Conservation (phyloP, 2,888 invertebrate genomes). For the Cataglyphis albicans region DNA sequence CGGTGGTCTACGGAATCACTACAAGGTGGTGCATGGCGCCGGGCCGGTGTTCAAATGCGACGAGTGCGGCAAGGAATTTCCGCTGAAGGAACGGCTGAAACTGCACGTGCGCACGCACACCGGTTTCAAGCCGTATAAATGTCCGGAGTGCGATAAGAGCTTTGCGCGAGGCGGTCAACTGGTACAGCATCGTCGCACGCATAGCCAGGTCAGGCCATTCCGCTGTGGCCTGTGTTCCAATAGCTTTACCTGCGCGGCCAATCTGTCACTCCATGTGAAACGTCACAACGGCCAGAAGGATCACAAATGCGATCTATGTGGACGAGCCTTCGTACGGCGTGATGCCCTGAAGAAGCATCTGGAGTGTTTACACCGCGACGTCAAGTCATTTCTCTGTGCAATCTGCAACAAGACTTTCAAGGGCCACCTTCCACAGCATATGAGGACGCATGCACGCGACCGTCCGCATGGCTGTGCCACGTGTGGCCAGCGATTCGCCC, state of each 20-base stretch:
- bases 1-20: slow-evolving; percentile 84
- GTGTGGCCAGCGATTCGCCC: slow-evolving; percentile 93
- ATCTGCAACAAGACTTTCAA: slow-evolving; percentile 93
- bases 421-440: slow-evolving; percentile 93
- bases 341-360: slow-evolving; percentile 92
- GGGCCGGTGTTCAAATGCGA: slow-evolving; percentile 89
- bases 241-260: slow-evolving; percentile 88
- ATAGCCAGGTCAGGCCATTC: slow-evolving; percentile 91
- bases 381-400: slow-evolving; percentile 92
- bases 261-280: slow-evolving; percentile 86
- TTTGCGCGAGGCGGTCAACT: slow-evolving; percentile 92
- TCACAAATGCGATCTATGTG: slow-evolving; percentile 93
- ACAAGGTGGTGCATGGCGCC: slow-evolving; percentile 82
- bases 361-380: slow-evolving; percentile 91
- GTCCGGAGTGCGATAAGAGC: slow-evolving; percentile 88
- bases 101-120: slow-evolving; percentile 92
- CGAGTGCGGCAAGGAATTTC: slow-evolving; percentile 92
- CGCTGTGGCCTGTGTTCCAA: slow-evolving; percentile 91
- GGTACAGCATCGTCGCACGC: slow-evolving; percentile 91
- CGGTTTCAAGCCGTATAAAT: slow-evolving; percentile 90
- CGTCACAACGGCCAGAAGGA: slow-evolving; percentile 92
- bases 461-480: slow-evolving; percentile 92
- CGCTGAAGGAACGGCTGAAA: slow-evolving; percentile 91
- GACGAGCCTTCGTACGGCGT: slow-evolving; percentile 91
- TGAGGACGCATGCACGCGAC: slow-evolving; percentile 92